Percentiles rank a stretch among this genome's conserved stretches.
Conservation (phyloP, 2,888 invertebrate genomes). For the Tenthredo notha region DNA sequence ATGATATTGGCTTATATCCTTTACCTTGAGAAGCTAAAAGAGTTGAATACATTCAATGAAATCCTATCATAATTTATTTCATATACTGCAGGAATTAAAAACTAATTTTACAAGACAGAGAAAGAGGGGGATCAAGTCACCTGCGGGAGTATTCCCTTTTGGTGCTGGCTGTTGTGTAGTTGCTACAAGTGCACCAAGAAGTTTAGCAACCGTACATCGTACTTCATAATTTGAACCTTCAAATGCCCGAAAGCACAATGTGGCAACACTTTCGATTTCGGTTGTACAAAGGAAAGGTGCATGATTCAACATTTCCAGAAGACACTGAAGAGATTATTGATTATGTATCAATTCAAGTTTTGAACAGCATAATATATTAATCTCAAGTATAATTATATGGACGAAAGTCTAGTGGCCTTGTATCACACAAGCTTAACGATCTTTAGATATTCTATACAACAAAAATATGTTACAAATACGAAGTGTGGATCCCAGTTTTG, state of each 20-base stretch:
- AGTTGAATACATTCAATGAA: neutral
- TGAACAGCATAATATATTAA: neutral
- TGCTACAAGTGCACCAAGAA: constrained; percentile 93
- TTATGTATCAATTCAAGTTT: constrained; percentile 20
- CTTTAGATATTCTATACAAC: neutral
- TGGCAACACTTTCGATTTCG: constrained; percentile 94
- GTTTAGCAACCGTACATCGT: constrained; percentile 93
- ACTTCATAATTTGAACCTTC: constrained; percentile 96
- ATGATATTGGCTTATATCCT: constrained; percentile 85
- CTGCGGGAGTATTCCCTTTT: constrained; percentile 80
- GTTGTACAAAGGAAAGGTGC: constrained; percentile 91
- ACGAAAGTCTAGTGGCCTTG: neutral
- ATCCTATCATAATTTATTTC: neutral
- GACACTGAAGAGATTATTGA: constrained; percentile 82
- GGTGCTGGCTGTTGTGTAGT: constrained; percentile 87
- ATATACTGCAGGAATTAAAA: neutral
- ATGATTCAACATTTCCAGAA: constrained; percentile 93
- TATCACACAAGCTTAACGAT: constrained; percentile 4
- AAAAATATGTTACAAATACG: neutral
- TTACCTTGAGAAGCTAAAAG: constrained; percentile 82
- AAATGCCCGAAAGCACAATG: constrained; percentile 94
- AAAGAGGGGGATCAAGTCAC: constrained; percentile 66
- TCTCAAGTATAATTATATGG: neutral
- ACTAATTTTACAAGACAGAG: no score
- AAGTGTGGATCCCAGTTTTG: neutral